A percentile compares a stretch with the other conserved stretches of the same genome.
phyloP scores from a whole-genome alignment of 2,797 vertebrate genomes.

The Sebastes flavidus region DNA sequence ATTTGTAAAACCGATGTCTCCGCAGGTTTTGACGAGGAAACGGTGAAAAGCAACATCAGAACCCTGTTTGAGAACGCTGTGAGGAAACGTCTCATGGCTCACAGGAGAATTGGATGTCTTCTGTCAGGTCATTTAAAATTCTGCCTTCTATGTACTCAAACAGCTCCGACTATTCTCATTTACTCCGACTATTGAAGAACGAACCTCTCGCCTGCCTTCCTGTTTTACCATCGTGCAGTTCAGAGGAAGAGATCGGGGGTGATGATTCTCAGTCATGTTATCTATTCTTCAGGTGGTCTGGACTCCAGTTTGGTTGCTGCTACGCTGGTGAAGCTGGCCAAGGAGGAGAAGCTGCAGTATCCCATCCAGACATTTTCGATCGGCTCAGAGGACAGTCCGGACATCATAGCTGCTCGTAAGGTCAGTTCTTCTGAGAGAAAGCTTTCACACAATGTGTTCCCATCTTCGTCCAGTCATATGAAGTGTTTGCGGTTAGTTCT shows the following conservation, averaged over 20 bases:
- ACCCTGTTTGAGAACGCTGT: slow-evolving; percentile 91
- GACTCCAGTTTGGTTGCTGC: slow-evolving; percentile 95
- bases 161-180: too few relatives aligned
- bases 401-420: slow-evolving; percentile 91
- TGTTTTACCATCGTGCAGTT: too few relatives aligned
- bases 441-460: background rate
- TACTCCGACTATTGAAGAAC: too few relatives aligned
- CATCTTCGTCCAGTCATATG: background rate
- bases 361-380: slow-evolving; percentile 94
- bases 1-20: background rate
- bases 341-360: slow-evolving; percentile 86
- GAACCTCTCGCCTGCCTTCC: too few relatives aligned
- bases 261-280: background rate
- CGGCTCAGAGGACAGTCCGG: slow-evolving; percentile 91
- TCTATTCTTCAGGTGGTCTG: slow-evolving; percentile 85
- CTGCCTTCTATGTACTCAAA: too few relatives aligned
- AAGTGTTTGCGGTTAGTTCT: background rate
- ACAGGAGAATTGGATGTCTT: slow-evolving; percentile 94
- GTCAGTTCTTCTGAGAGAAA: slow-evolving; percentile 64
- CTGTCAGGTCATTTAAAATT: slow-evolving; percentile 83
- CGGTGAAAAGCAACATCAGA: slow-evolving; percentile 89
- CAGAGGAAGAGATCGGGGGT: background rate
- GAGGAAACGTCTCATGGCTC: slow-evolving; percentile 93
- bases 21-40: slow-evolving; percentile 87
- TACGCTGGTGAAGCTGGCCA: slow-evolving; percentile 87